These are phyloP conservation scores for Dryobates pubescens DNA, from an alignment of 2,797 vertebrate species.

Conservation along the genomic window DNA sequence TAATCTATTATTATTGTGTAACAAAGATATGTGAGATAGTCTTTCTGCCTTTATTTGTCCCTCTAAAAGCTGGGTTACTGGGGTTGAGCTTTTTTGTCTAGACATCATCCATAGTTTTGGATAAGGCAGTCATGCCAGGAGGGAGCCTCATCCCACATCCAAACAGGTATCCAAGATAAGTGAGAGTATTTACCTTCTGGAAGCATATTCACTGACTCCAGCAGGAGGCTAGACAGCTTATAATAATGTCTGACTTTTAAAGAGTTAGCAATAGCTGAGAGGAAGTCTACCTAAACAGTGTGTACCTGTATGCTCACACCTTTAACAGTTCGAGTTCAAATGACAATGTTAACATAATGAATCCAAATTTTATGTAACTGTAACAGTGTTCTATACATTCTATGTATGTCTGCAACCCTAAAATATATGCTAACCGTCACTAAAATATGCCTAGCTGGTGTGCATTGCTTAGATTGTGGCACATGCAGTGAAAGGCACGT, in stretches of 20 bases:
- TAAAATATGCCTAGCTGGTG: background rate
- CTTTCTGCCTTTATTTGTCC: background rate
- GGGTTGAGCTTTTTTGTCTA: background rate
- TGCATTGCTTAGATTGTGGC: background rate
- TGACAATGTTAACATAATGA: background rate
- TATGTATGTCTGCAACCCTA: background rate
- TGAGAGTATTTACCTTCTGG: background rate
- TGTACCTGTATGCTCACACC: background rate
- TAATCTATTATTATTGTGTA: background rate
- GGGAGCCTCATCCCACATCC: background rate
- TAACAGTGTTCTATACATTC: background rate
- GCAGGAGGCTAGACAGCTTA: background rate
- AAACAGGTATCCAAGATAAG: background rate
- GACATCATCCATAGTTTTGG: background rate
- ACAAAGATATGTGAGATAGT: background rate
- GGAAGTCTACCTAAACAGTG: background rate
- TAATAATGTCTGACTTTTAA: background rate
- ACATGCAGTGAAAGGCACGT: background rate
- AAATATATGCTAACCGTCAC: background rate
- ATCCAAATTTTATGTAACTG: background rate
- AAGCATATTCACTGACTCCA: background rate
- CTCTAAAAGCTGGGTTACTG: background rate
- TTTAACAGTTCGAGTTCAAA: background rate
- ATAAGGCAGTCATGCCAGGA: background rate
- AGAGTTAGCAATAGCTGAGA: background rate